Evolutionary conservation across 2,113 vertebrate species (phyloP).

Genomic region (Oceanites oceanicus): DNA sequence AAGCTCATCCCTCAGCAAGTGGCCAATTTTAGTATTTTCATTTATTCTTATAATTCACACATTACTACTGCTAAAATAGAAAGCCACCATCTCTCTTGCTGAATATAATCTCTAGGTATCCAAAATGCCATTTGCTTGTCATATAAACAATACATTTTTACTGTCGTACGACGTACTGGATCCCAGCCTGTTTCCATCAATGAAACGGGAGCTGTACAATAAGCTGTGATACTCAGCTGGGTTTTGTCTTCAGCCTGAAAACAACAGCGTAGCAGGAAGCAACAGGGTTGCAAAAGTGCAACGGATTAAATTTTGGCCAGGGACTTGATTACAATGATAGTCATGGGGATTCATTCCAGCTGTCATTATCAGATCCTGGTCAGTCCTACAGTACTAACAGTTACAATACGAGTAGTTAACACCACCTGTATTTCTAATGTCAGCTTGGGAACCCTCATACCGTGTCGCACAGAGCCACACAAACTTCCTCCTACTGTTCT

Average conservation of each 20-base stretch:
- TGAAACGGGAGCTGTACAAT: not conserved
- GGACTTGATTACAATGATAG: constrained; percentile 18
- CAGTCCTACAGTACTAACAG: not conserved
- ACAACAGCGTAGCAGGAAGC: constrained; percentile 4
- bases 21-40: not conserved
- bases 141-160: not conserved
- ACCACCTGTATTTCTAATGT: constrained; percentile 21
- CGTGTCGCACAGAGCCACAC: not conserved
- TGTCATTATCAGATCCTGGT: not conserved
- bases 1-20: not conserved
- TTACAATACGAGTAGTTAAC: not conserved
- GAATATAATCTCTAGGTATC: not conserved
- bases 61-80: not conserved
- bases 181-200: not conserved
- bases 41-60: not conserved
- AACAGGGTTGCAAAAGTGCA: constrained; percentile 55
- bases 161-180: not conserved
- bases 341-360: constrained; percentile 53
- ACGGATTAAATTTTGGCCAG: constrained; percentile 31
- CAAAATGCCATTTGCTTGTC: not conserved
- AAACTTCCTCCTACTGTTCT: constrained; percentile 44
- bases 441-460: not conserved
- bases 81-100: not conserved
- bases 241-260: constrained; percentile 56
- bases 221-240: not conserved